phyloP scores from a whole-genome alignment of 2,797 vertebrate genomes.

The Sebastes vulpes region DNA sequence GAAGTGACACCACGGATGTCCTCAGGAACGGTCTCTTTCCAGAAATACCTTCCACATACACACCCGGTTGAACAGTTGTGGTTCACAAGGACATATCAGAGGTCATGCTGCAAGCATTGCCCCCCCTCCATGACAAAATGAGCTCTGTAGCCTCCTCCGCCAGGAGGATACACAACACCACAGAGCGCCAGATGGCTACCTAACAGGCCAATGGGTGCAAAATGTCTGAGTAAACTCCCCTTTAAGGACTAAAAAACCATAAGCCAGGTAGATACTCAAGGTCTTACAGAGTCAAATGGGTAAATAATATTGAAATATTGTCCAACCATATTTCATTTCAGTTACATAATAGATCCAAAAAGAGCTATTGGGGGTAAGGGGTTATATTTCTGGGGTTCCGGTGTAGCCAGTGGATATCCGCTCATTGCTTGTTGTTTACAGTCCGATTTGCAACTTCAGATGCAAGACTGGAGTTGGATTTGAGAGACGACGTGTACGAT shows the following conservation, averaged over 20 bases:
- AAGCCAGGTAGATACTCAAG: background rate
- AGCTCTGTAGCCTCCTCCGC: constrained; percentile 14
- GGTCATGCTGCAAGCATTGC: constrained; percentile 14
- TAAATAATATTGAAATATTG: background rate
- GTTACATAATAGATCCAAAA: background rate
- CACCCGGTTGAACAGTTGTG: constrained; percentile 25
- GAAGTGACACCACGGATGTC: constrained; percentile 73
- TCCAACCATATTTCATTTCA: background rate
- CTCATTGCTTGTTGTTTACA: fast-evolving
- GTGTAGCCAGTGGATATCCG: too few species aligned
- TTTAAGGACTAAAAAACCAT: background rate
- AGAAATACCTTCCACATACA: constrained; percentile 48
- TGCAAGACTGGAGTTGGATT: too few species aligned
- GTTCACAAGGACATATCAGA: constrained; percentile 65
- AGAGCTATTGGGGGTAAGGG: too few species aligned
- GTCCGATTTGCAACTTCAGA: too few species aligned
- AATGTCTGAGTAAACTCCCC: background rate
- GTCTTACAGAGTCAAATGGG: background rate
- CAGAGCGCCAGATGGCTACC: constrained; percentile 50
- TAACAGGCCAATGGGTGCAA: constrained; percentile 9
- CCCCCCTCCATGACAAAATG: constrained; percentile 37
- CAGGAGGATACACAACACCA: constrained; percentile 38
- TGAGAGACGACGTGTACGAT: too few species aligned
- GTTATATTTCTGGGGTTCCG: too few species aligned
- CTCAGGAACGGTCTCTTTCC: constrained; percentile 59